A percentile compares a stretch with the other conserved stretches of the same genome.
phyloP scores from a whole-genome alignment of 1,140 invertebrate genomes.

The Rhyacophila brunnea region DNA sequence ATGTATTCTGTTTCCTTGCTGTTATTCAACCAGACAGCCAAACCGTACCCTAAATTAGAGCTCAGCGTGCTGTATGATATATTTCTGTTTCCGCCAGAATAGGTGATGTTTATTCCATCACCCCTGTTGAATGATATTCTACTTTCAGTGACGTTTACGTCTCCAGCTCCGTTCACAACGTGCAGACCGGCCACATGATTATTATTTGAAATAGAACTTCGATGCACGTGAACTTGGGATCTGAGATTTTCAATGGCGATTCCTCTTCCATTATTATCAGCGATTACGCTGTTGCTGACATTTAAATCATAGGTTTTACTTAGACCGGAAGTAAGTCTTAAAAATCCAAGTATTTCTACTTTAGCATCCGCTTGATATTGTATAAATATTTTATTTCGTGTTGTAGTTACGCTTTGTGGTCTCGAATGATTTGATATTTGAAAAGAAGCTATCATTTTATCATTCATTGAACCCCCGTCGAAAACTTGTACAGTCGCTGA shows the following conservation, averaged over 20 bases:
- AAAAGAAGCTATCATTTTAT: constrained; percentile 68
- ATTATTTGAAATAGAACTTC: constrained; percentile 81
- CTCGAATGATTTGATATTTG: constrained; percentile 74
- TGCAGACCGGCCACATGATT: constrained; percentile 86
- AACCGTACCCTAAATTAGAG: constrained; percentile 81
- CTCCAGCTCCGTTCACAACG: constrained; percentile 80
- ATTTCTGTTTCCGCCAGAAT: constrained; percentile 86
- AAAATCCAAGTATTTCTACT: constrained; percentile 69
- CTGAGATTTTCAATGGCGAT: constrained; percentile 82
- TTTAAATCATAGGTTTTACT: constrained; percentile 86
- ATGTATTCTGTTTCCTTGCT: constrained; percentile 78
- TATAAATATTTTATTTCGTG: constrained; percentile 73
- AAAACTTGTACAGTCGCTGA: constrained; percentile 72
- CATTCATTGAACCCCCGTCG: constrained; percentile 70
- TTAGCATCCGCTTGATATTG: constrained; percentile 69
- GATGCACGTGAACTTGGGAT: constrained; percentile 76
- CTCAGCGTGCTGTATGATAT: constrained; percentile 77
- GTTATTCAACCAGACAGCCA: constrained; percentile 86
- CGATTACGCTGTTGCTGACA: constrained; percentile 79
- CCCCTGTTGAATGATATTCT: constrained; percentile 89
- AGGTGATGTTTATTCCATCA: constrained; percentile 88
- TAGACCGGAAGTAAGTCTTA: constrained; percentile 73
- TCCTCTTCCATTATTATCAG: constrained; percentile 90
- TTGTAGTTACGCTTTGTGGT: constrained; percentile 81
- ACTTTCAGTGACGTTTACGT: constrained; percentile 89